A percentile compares a stretch with the other conserved stretches of the same genome.
Conservation (phyloP, 1,140 invertebrate genomes). For the Caerostris extrusa region DNA sequence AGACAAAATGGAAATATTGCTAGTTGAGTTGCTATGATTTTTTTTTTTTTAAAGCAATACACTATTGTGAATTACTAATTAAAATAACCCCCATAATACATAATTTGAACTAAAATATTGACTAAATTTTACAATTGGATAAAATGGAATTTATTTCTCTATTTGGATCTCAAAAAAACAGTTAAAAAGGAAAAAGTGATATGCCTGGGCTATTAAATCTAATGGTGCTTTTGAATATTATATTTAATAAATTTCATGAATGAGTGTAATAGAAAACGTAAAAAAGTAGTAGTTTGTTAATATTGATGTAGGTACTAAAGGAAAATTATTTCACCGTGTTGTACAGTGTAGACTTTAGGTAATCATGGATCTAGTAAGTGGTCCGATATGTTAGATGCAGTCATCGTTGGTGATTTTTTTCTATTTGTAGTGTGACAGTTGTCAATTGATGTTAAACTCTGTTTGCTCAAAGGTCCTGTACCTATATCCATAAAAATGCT, state of each 20-base stretch:
- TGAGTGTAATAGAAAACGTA: neutral
- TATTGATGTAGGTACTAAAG: neutral
- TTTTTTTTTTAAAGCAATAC: too few relatives aligned
- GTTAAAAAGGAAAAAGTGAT: neutral
- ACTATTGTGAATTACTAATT: too few relatives aligned
- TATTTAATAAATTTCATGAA: neutral
- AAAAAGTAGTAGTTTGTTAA: neutral
- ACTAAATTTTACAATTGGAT: neutral
- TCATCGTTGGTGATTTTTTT: neutral
- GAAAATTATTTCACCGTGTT: neutral
- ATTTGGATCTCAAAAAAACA: neutral
- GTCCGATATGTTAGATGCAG: neutral
- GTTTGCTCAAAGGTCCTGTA: conserved; percentile 29
- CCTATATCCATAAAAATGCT: conserved; percentile 27
- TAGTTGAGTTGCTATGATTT: too few relatives aligned
- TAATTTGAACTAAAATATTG: neutral
- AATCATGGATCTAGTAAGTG: neutral
- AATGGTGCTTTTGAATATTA: conserved; percentile 9
- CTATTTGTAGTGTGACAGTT: neutral
- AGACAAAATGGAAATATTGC: too few relatives aligned
- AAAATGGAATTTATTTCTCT: neutral
- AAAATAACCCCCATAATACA: too few relatives aligned
- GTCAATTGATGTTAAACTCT: conserved; percentile 23
- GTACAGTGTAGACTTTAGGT: neutral
- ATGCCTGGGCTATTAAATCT: neutral